Evolutionary conservation across 2,113 vertebrate genomes (phyloP).

Genomic region (Ceratotherium simum): DNA sequence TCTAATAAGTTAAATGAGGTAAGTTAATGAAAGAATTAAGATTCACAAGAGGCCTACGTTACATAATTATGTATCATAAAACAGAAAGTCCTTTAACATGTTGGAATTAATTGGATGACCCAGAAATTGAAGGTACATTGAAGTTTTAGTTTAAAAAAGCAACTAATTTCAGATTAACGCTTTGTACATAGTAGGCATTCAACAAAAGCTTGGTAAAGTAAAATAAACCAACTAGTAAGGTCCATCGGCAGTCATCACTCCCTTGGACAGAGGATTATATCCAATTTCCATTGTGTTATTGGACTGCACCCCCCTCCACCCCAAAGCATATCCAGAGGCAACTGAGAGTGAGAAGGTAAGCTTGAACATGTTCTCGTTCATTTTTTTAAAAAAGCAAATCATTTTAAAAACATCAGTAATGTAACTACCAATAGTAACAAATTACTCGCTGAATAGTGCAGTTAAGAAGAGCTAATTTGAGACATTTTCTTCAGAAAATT

Average conservation of each 20-base stretch:
- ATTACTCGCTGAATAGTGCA: conserved; percentile 17
- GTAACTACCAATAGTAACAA: conserved; percentile 22
- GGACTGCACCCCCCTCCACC: background rate
- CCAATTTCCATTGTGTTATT: background rate
- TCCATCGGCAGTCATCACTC: too few relatives aligned
- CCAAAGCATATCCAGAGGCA: background rate
- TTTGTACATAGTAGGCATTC: conserved; percentile 53
- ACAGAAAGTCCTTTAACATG: conserved; percentile 76
- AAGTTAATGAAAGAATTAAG: conserved; percentile 81
- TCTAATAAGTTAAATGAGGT: conserved; percentile 81
- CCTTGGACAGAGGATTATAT: background rate
- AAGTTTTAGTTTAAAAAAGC: conserved; percentile 70
- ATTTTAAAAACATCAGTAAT: conserved; percentile 37
- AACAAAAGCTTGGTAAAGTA: background rate
- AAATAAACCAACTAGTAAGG: background rate
- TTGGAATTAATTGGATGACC: conserved; percentile 68
- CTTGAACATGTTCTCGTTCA: background rate
- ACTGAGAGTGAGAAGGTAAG: background rate
- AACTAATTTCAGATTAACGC: conserved; percentile 34
- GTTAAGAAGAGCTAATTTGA: conserved; percentile 42
- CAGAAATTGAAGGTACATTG: conserved; percentile 68
- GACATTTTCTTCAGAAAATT: conserved; percentile 59
- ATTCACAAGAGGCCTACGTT: conserved; percentile 71
- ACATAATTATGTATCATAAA: conserved; percentile 76
- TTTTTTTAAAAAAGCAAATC: background rate